Evolutionary conservation across 2,888 invertebrate species (phyloP).

Genomic region (Zygaena filipendulae): DNA sequence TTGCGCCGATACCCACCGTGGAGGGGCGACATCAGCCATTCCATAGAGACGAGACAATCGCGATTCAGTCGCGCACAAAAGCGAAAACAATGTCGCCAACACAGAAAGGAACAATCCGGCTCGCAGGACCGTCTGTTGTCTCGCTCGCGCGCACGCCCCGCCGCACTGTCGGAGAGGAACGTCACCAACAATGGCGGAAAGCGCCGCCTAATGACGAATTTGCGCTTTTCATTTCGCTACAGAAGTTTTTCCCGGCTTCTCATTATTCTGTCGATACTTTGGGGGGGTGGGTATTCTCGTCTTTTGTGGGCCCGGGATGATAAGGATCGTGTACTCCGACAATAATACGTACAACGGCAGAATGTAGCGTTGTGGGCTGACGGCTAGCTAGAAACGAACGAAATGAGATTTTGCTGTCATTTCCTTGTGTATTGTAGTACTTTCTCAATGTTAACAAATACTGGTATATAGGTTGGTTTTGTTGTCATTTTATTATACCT

Average conservation of each 20-base stretch:
- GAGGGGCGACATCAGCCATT: slow-evolving; percentile 64
- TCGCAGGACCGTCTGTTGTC: slow-evolving; percentile 55
- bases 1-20: slow-evolving; percentile 49
- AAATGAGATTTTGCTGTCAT: slow-evolving; percentile 20
- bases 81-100: slow-evolving; percentile 69
- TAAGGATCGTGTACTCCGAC: slow-evolving; percentile 51
- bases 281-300: slow-evolving; percentile 52
- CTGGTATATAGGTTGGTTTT: no score
- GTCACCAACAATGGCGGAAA: slow-evolving; percentile 59
- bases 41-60: slow-evolving; percentile 67
- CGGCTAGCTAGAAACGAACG: slow-evolving; percentile 14
- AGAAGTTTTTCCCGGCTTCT: slow-evolving; percentile 67
- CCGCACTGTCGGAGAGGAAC: slow-evolving; percentile 27
- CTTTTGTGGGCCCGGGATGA: slow-evolving; percentile 47
- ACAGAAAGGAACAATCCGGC: slow-evolving; percentile 68
- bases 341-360: slow-evolving; percentile 34
- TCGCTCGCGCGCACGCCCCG: slow-evolving; percentile 28
- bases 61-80: slow-evolving; percentile 65
- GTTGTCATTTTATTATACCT: no score
- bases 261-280: slow-evolving; percentile 64
- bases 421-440: slow-evolving; percentile 15
- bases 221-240: slow-evolving; percentile 70
- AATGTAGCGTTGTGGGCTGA: slow-evolving; percentile 20
- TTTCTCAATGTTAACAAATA: no score
- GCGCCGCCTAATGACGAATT: slow-evolving; percentile 69